Evolutionary conservation across 2,113 vertebrate species (phyloP), one percentile per base, ranked within the genome.

Genomic region (Nycticryphes semicollaris): DNA sequence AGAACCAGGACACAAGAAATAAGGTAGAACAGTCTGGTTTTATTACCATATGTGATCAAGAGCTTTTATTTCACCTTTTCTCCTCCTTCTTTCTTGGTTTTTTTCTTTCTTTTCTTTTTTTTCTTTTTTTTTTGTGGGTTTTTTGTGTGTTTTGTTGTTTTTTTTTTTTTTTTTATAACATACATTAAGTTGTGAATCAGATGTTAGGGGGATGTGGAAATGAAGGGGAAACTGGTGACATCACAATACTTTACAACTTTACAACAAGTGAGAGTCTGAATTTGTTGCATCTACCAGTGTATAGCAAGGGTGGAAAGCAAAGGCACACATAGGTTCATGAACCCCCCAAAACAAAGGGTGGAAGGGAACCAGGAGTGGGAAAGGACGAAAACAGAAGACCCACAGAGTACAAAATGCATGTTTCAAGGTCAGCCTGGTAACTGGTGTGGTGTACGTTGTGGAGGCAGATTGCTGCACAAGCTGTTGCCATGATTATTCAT

Each of bases 201-300:
- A 99, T 98, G 99, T 99, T 99, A 99, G 97, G 98, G 98, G 98
- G 98, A 96, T 97, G 98, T 98, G 98, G 98, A 98, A 98, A 98
- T 98, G 98, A 98, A 98, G 98, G 98, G 98, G 98, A 98, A 98
- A 97, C 86, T 97, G 98, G 98, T 99, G 99, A 99, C 98, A 96
- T 98, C 99, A 99, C 99, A 98, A 99, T 98, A 99, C 98, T 98
- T 98, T 99, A 99, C 99, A 99, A 98, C 97, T 98, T 98, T 98
- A 99, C 98, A 99, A 98, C 98, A 98, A 98, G 98, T 98, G 98
- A 98, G 94, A 98, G 96, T 98, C 97, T 97, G 98, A 97, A 96
- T 98, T 94, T 79, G 96, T 98, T 98, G 98, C 97, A 97, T 98
- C 98, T 98, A 98, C 98, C 96, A 97, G 98, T 98, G 98, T 98